A percentile compares a stretch with the other conserved stretches of the same genome.
These are phyloP conservation scores for Alethe diademata DNA, from an alignment of 2,113 vertebrate species.

Conservation along the genomic window DNA sequence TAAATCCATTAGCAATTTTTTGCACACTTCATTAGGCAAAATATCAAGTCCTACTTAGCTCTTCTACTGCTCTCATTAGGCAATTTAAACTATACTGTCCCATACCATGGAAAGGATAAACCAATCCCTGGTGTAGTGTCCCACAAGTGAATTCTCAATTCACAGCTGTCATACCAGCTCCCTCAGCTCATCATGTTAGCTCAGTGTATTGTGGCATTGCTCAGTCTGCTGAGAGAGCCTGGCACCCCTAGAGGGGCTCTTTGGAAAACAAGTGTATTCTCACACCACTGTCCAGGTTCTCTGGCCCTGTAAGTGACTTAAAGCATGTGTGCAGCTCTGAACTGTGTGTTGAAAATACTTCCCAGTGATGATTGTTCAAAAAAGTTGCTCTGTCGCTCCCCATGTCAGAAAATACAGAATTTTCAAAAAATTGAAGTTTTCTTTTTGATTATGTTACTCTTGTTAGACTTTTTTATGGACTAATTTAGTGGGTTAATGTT, in stretches of 20 bases:
- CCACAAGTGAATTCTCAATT: not conserved
- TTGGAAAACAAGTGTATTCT: not conserved
- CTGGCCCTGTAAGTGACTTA: not conserved
- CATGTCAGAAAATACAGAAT: not conserved
- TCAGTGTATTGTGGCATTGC: not conserved
- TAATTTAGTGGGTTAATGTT: not conserved
- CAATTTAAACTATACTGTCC: not conserved
- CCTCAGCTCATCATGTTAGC: not conserved
- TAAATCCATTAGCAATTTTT: slow-evolving; percentile 46
- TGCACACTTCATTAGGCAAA: slow-evolving; percentile 39
- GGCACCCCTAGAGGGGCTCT: not conserved
- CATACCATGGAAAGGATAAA: not conserved
- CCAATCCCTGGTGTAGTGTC: not conserved
- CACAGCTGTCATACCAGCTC: not conserved
- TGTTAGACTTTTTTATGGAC: not conserved
- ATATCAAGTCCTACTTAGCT: slow-evolving; percentile 22
- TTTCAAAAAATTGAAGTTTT: not conserved
- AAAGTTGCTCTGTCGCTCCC: not conserved
- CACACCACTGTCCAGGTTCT: not conserved
- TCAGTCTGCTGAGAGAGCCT: not conserved
- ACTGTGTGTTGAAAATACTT: not conserved
- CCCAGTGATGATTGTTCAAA: not conserved
- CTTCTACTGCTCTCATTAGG: slow-evolving; percentile 4
- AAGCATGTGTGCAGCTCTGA: not conserved
- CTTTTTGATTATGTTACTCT: not conserved